Percentiles rank a stretch among this genome's conserved stretches.
These are phyloP conservation scores for Philotrypesis tridentata DNA, from an alignment of 1,140 invertebrate species.

Conservation along the genomic window DNA sequence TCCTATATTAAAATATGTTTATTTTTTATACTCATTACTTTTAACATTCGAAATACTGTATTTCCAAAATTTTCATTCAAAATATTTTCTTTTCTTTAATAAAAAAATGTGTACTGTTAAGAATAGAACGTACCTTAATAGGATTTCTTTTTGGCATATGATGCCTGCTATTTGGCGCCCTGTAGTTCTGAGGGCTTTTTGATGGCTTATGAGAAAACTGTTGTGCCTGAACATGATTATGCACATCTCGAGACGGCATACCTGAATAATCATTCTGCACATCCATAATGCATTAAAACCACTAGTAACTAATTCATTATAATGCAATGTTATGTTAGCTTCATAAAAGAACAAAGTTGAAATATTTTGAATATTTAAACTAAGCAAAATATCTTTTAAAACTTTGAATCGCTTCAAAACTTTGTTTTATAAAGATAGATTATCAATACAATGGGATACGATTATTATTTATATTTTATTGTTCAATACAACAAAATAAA, in stretches of 20 bases:
- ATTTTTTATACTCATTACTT: background rate
- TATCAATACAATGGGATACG: background rate
- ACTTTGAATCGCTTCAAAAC: background rate
- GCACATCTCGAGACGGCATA: conserved; percentile 5
- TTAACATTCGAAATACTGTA: too few species aligned
- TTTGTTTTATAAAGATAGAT: background rate
- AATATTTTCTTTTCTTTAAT: background rate
- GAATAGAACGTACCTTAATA: background rate
- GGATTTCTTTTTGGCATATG: background rate
- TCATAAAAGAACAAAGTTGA: background rate
- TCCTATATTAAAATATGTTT: background rate
- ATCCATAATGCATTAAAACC: background rate
- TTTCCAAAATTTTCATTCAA: too few species aligned
- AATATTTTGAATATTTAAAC: background rate
- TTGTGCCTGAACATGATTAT: background rate
- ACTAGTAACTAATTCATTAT: background rate
- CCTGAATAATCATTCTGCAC: conserved; percentile 10
- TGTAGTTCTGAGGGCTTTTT: background rate
- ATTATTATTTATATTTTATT: too few species aligned
- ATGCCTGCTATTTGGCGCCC: background rate
- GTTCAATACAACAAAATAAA: too few species aligned
- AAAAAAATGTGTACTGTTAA: too few species aligned
- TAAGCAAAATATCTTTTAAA: background rate
- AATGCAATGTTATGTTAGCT: background rate
- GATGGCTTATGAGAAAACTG: conserved; percentile 1